A percentile compares a stretch with the other conserved stretches of the same genome.
phyloP scores from a whole-genome alignment of 1,140 invertebrate species.

The Andrena cerasifolii region DNA sequence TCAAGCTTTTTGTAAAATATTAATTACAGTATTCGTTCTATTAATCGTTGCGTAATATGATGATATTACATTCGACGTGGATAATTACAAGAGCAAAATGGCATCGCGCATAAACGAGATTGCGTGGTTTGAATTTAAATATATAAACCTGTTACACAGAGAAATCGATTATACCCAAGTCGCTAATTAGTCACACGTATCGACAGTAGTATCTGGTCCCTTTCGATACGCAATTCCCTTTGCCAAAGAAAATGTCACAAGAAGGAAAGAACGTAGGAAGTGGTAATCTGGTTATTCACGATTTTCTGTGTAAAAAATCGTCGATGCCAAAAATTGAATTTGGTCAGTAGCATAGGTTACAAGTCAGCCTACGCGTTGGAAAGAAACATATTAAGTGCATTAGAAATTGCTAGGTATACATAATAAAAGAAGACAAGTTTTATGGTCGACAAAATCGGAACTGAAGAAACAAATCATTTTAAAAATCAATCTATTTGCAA shows the following conservation, averaged over 20 bases:
- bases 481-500: too few species aligned
- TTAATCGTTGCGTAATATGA: neutral
- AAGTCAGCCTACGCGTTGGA: too few species aligned
- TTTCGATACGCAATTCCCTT: neutral
- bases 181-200: slow-evolving; percentile 10
- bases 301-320: neutral
- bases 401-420: too few species aligned
- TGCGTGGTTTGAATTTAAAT: slow-evolving; percentile 2
- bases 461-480: too few species aligned
- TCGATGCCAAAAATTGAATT: too few species aligned
- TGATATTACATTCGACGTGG: neutral
- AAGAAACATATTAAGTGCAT: too few species aligned
- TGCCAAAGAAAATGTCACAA: slow-evolving; percentile 13
- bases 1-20: neutral
- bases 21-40: too few species aligned
- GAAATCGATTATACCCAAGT: slow-evolving; percentile 23
- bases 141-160: neutral
- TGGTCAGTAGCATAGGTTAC: too few species aligned
- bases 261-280: slow-evolving; percentile 8
- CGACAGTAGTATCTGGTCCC: slow-evolving; percentile 3
- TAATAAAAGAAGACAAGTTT: too few species aligned
- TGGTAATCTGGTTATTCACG: slow-evolving; percentile 4
- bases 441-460: too few species aligned
- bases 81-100: neutral
- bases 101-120: neutral